These are phyloP conservation scores for Dendropsophus ebraccatus DNA, from an alignment of 2,113 vertebrate species.

Conservation along the genomic window DNA sequence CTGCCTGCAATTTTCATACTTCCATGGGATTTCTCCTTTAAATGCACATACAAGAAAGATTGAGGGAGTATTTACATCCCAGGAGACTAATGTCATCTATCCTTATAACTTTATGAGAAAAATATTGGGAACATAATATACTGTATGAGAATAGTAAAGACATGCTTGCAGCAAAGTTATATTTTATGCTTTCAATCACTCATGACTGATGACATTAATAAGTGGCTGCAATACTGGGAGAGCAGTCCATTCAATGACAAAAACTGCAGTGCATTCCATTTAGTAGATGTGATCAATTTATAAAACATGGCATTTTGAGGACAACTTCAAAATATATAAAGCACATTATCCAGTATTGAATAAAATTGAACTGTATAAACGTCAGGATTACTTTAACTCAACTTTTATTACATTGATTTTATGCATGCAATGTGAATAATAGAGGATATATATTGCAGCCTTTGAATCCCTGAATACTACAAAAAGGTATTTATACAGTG, in stretches of 20 bases:
- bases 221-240: background rate
- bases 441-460: background rate
- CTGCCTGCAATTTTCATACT: too few relatives aligned
- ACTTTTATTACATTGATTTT: slow-evolving; percentile 29
- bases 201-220: slow-evolving; percentile 14
- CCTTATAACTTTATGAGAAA: background rate
- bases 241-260: slow-evolving; percentile 4
- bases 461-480: background rate
- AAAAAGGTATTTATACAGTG: background rate
- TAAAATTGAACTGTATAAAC: slow-evolving; percentile 27
- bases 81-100: background rate
- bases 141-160: slow-evolving; percentile 8
- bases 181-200: background rate
- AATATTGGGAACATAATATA: background rate
- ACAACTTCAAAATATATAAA: slow-evolving; percentile 30
- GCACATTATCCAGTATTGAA: background rate
- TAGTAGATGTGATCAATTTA: slow-evolving; percentile 22
- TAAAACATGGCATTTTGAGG: slow-evolving; percentile 27
- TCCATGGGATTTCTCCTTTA: too few relatives aligned
- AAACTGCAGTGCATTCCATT: background rate
- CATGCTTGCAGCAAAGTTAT: slow-evolving; percentile 5
- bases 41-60: background rate
- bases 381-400: slow-evolving; percentile 16
- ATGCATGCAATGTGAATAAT: slow-evolving; percentile 6
- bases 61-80: background rate